These are phyloP conservation scores for Chironex yamaguchii DNA, from an alignment of 30 jellyfish, hydroid and myxozoan genomes.

Conservation along the genomic window DNA sequence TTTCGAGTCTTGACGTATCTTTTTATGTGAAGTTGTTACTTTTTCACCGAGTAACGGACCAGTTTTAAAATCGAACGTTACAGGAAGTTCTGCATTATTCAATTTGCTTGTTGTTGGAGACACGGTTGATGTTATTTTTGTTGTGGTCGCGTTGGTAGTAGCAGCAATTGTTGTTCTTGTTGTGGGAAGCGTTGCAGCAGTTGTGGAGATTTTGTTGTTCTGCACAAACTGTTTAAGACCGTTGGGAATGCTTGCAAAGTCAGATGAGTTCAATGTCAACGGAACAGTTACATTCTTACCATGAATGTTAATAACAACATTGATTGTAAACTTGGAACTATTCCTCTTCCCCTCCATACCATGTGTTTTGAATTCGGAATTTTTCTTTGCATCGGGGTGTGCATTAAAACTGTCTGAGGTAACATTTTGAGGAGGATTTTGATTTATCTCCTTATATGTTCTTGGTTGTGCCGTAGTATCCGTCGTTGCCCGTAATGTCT, in stretches of 20 bases:
- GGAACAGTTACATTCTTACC: not conserved
- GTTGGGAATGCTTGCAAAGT: not conserved
- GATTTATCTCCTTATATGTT: too few relatives aligned
- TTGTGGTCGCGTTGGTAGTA: not conserved
- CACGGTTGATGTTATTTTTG: not conserved
- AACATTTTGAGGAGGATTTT: too few relatives aligned
- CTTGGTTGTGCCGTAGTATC: too few relatives aligned
- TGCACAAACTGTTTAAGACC: not conserved
- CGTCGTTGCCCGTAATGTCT: too few relatives aligned
- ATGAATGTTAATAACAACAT: not conserved
- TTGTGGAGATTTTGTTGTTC: not conserved
- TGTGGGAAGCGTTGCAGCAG: not conserved
- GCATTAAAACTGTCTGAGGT: too few relatives aligned
- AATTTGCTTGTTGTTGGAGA: not conserved
- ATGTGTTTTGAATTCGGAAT: too few relatives aligned
- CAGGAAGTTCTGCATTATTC: not conserved
- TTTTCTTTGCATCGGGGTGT: too few relatives aligned
- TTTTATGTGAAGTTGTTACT: not conserved
- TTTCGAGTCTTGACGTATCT: not conserved
- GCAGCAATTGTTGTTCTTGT: not conserved
- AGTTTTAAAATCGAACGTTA: not conserved
- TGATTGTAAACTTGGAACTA: not conserved
- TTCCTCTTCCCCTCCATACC: not conserved
- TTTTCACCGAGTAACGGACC: not conserved
- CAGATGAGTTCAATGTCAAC: not conserved